Base-by-base conservation (phyloP, 2,113 vertebrate species). In the Sclerurus mexicanus region DNA sequence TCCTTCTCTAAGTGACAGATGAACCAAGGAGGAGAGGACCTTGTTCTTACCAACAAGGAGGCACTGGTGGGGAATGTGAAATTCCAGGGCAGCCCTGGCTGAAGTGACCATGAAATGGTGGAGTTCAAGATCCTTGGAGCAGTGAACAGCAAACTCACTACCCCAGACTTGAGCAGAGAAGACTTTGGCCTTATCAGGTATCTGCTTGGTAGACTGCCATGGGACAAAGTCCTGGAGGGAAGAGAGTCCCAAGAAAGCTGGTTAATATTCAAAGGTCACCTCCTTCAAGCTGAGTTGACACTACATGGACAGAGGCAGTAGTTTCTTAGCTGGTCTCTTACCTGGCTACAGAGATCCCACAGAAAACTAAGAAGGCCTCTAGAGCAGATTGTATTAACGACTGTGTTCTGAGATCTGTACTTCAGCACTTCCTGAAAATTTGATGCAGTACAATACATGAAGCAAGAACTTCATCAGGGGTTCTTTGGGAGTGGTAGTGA, bases 21-120 rank as follows among this genome's bases (percentile, higher is more conserved):
- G 24, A 63, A 19, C 4, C 20, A 35, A 7, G 0, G 3, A 49
- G 17, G 31, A 80, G 10, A 11, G 11, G 33, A 37, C 23, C 27
- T 46, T 37, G 33, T 30, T 73, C 58, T 74, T n/a, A 12, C 49
- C 3, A 37, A 2, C 5, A 63, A 53, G 40, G 47, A 53, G 2
- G 56, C 27, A 21, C 21, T 63, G 8, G 16, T 63, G 33, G 81
- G 16, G 17, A 63, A 46, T 46, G 33, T 46, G 33, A 5, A 52
- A 15, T 31, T 62, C 37, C 44, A 82, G 55, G 31, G 46, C 55
- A 62, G 56, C 35, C 17, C 6, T 53, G 47, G 35, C 46, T 50
- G 58, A 35, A 40, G 9, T 50, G 46, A 40, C 35, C 44, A 33
- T 62, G 37, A 53, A 20, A 64, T 28, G 31, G 31, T 42, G 30